Evolutionary conservation across 1,140 invertebrate genomes (phyloP).

Genomic region (Yoshiicerus persimilis): DNA sequence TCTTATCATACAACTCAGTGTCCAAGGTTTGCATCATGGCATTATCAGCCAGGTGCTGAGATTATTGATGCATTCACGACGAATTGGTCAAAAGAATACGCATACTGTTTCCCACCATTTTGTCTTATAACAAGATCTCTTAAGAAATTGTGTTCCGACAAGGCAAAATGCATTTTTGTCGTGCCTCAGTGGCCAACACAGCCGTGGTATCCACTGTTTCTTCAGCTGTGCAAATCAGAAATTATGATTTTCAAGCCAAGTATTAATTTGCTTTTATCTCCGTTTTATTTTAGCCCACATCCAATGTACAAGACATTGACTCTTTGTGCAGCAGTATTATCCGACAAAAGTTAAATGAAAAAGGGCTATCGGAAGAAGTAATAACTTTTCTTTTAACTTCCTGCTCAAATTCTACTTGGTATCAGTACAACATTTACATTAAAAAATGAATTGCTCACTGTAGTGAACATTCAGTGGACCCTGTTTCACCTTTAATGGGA

Average conservation of each 20-base stretch:
- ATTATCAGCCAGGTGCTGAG: background rate
- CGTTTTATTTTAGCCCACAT: background rate
- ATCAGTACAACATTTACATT: background rate
- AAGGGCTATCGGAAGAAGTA: background rate
- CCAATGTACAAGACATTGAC: background rate
- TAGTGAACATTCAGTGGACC: background rate
- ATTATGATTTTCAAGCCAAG: background rate
- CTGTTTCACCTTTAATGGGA: background rate
- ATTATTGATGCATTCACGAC: background rate
- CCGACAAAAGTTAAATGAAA: background rate
- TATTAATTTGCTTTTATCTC: background rate
- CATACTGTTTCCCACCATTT: slow-evolving; percentile 25
- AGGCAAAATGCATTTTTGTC: slow-evolving; percentile 9
- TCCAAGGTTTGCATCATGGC: background rate
- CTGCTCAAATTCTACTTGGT: background rate
- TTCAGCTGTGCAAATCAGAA: background rate
- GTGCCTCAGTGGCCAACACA: slow-evolving; percentile 28
- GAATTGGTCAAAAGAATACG: background rate
- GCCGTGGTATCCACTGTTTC: slow-evolving; percentile 26
- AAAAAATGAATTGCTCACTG: background rate
- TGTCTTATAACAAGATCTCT: background rate
- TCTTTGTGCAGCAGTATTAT: background rate
- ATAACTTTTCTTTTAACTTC: background rate
- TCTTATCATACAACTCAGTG: background rate
- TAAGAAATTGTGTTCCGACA: background rate